Conservation (phyloP, 2,113 vertebrate species). For the Cephalopholis sonnerati region DNA sequence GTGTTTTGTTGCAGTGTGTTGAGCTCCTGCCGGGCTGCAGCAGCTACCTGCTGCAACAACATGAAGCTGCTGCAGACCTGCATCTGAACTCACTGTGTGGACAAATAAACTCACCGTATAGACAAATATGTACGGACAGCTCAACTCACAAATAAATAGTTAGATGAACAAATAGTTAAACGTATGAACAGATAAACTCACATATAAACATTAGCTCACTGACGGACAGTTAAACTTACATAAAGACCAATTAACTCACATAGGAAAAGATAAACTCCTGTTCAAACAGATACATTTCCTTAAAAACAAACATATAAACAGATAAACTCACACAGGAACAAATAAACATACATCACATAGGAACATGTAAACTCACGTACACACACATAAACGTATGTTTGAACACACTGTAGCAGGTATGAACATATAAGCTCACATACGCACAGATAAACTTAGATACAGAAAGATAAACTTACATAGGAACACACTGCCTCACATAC, state of each 20-base stretch:
- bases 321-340: not conserved
- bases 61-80: not conserved
- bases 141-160: no score
- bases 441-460: not conserved
- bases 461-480: no score
- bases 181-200: not conserved
- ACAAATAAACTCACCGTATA: not conserved
- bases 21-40: not conserved
- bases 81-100: no score
- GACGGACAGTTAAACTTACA: not conserved
- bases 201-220: not conserved
- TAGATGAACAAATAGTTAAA: no score
- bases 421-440: not conserved
- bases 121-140: not conserved
- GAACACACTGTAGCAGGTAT: no score
- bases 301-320: not conserved
- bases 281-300: no score
- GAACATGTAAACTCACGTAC: no score
- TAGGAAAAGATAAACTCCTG: not conserved
- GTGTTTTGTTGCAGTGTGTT: constrained; percentile 8
- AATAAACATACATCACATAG: no score
- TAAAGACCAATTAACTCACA: not conserved
- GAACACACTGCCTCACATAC: not conserved
- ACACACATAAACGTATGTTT: no score
- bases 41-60: constrained; percentile 15